Evolutionary conservation across 2,113 vertebrate genomes (phyloP).

Genomic region (Aleadryas rufinucha): DNA sequence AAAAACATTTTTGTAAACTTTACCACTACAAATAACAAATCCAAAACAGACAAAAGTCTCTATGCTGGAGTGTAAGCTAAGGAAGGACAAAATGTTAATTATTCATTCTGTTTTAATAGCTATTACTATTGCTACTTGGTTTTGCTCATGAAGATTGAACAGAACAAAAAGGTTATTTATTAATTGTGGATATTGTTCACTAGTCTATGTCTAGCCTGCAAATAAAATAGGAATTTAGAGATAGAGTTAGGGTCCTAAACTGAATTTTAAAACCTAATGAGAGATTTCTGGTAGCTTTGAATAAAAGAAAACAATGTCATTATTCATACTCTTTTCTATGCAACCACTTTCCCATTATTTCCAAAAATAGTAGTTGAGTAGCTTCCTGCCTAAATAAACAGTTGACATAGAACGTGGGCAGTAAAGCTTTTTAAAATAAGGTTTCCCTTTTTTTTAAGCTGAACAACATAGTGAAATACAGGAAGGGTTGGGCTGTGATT

Average conservation of each 20-base stretch:
- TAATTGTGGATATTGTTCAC: neutral
- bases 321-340: constrained; percentile 18
- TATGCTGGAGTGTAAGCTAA: neutral
- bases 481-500: constrained; percentile 37
- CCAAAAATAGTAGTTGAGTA: constrained; percentile 37
- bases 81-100: neutral
- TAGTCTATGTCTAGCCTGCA: neutral
- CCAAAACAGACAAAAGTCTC: neutral
- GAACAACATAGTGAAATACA: neutral
- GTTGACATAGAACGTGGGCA: neutral
- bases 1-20: neutral
- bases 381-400: constrained; percentile 51
- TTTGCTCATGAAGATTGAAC: neutral
- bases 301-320: constrained; percentile 10
- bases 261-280: constrained; percentile 15
- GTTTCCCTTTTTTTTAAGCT: constrained; percentile 18
- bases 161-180: neutral
- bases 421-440: constrained; percentile 7
- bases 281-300: neutral
- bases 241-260: neutral
- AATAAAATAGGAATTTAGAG: neutral
- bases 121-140: neutral
- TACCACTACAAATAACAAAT: neutral
- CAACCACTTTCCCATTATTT: constrained; percentile 41
- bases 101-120: neutral